Evolutionary conservation across 1,140 invertebrate species (phyloP).

Genomic region (Zaprionus taronus): DNA sequence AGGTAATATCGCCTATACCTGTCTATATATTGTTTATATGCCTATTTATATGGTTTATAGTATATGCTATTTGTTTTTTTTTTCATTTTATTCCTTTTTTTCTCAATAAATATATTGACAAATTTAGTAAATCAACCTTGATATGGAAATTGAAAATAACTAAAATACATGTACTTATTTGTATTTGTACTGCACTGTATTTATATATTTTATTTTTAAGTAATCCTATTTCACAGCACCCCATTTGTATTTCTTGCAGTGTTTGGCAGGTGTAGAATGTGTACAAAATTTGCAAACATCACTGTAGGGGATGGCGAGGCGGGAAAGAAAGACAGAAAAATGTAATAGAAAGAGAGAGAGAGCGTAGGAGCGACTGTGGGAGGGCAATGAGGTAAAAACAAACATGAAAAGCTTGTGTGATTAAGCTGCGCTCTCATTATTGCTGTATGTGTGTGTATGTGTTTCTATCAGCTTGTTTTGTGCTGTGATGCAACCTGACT

Average conservation of each 20-base stretch:
- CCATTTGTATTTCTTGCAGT: not conserved
- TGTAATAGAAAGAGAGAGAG: not conserved
- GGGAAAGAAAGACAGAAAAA: not conserved
- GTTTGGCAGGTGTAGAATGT: not conserved
- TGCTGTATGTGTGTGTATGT: not conserved
- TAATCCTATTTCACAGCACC: too few species aligned
- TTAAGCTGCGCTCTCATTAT: constrained; percentile 26
- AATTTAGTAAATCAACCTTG: too few species aligned
- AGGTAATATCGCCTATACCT: not conserved
- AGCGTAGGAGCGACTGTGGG: not conserved
- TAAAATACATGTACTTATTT: too few species aligned
- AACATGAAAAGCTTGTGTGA: constrained; percentile 23
- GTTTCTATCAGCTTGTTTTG: constrained; percentile 12
- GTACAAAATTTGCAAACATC: constrained; percentile 9
- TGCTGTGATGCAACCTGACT: constrained; percentile 27
- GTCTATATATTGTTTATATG: too few species aligned
- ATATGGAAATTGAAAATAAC: too few species aligned
- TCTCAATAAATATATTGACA: too few species aligned
- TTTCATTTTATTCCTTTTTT: too few species aligned
- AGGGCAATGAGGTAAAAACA: not conserved
- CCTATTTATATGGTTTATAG: too few species aligned
- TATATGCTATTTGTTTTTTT: too few species aligned
- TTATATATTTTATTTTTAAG: too few species aligned
- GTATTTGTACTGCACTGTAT: too few species aligned
- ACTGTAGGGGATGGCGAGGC: not conserved